These are phyloP conservation scores for Neoarius graeffei DNA, from an alignment of 2,113 vertebrate species.

Conservation along the genomic window DNA sequence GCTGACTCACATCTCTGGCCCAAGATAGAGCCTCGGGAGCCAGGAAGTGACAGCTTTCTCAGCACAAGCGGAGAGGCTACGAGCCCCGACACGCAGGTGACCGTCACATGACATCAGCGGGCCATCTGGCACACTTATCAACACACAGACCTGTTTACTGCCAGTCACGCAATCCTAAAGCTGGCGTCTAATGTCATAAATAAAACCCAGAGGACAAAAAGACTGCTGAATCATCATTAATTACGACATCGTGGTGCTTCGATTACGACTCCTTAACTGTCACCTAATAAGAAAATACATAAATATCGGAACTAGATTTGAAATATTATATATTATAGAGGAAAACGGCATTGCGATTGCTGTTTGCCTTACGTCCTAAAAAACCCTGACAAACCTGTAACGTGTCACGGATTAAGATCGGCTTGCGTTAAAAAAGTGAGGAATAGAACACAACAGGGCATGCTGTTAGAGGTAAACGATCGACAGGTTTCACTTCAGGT, in stretches of 20 bases:
- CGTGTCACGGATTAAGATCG: no score
- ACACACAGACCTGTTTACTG: constrained; percentile 37
- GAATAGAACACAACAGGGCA: neutral
- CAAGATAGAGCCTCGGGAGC: neutral
- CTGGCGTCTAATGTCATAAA: constrained; percentile 27
- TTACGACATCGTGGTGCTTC: neutral
- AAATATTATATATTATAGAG: no score
- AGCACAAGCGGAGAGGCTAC: constrained; percentile 28
- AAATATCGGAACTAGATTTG: neutral
- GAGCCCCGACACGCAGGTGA: constrained; percentile 21
- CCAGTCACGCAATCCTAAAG: constrained; percentile 29
- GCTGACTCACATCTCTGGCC: constrained; percentile 54
- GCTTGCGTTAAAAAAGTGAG: neutral
- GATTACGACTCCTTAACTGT: neutral
- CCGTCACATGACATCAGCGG: constrained; percentile 33
- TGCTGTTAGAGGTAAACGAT: neutral
- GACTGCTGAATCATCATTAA: neutral
- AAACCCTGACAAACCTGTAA: neutral
- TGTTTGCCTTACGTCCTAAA: neutral
- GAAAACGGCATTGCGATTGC: neutral
- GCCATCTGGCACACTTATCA: constrained; percentile 19
- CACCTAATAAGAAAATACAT: no score
- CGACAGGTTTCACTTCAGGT: neutral
- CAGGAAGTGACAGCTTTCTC: constrained; percentile 48
- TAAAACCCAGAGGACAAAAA: constrained; percentile 1